Percentiles rank a stretch among this genome's conserved stretches.
These are phyloP conservation scores for Isoperla grammatica DNA, from an alignment of 2,888 invertebrate genomes.

Conservation along the genomic window DNA sequence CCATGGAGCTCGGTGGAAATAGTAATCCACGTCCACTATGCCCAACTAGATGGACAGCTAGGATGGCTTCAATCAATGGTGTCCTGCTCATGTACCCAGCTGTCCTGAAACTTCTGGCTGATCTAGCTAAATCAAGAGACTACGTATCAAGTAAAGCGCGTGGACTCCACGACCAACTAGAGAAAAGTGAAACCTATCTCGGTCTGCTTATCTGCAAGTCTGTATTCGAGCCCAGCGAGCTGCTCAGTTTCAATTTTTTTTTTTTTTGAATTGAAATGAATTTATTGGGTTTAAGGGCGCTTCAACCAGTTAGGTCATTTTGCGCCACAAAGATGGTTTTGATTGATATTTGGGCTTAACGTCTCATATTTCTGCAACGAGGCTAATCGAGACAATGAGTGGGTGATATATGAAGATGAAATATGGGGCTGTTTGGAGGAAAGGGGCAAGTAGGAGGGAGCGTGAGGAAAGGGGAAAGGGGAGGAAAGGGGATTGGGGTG, in stretches of 20 bases:
- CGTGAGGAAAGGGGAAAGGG: too few relatives aligned
- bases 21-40: slow-evolving; percentile 9
- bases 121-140: not conserved
- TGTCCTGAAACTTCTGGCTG: slow-evolving; percentile 1
- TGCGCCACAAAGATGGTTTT: too few relatives aligned
- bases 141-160: not conserved
- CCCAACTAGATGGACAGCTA: slow-evolving; percentile 15
- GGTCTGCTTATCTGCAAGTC: slow-evolving; percentile 10
- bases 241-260: slow-evolving; percentile 6
- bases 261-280: too few relatives aligned
- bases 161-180: slow-evolving; percentile 7
- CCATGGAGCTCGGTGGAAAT: not conserved
- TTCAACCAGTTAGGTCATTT: too few relatives aligned
- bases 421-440: too few relatives aligned
- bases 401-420: too few relatives aligned
- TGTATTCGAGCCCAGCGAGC: slow-evolving; percentile 6
- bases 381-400: too few relatives aligned
- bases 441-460: too few relatives aligned
- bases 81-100: slow-evolving; percentile 6
- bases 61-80: slow-evolving; percentile 2
- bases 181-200: slow-evolving; percentile 6
- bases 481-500: too few relatives aligned
- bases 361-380: too few relatives aligned
- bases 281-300: too few relatives aligned
- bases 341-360: too few relatives aligned